These are phyloP conservation scores for Drosophila mettleri DNA, from an alignment of 2,888 invertebrate genomes.

Conservation along the genomic window DNA sequence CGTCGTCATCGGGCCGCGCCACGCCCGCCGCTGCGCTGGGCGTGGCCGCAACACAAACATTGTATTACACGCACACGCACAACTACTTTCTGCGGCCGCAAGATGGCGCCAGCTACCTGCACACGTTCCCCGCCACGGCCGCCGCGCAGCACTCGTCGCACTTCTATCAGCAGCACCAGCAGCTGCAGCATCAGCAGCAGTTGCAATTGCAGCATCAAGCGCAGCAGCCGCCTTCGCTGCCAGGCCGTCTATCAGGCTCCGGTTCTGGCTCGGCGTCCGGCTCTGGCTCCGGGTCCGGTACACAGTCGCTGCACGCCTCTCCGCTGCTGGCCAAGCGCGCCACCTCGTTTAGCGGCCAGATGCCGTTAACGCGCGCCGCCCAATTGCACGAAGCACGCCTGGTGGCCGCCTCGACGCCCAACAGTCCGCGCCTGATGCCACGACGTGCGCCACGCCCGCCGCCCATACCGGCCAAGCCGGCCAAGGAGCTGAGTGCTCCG, in stretches of 20 bases:
- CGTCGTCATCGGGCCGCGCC: constrained; percentile 72
- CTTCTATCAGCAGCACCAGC: constrained; percentile 57
- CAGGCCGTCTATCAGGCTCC: constrained; percentile 43
- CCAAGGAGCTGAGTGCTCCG: constrained; percentile 37
- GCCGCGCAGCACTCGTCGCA: constrained; percentile 71
- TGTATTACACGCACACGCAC: constrained; percentile 68
- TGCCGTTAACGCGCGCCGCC: constrained; percentile 70
- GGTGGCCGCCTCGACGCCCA: constrained; percentile 87
- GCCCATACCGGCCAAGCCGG: constrained; percentile 82
- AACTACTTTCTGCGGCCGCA: constrained; percentile 78
- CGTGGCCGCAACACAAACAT: constrained; percentile 60
- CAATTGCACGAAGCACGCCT: constrained; percentile 60
- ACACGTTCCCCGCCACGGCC: constrained; percentile 82
- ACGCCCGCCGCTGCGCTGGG: constrained; percentile 69
- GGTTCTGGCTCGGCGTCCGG: constrained; percentile 42
- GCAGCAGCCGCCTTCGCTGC: constrained; percentile 62
- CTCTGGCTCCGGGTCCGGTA: constrained; percentile 53
- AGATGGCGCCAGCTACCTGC: constrained; percentile 76
- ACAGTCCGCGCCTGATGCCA: constrained; percentile 90
- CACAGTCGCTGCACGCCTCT: constrained; percentile 81
- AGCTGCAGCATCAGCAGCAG: constrained; percentile 56
- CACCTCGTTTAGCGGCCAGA: constrained; percentile 83
- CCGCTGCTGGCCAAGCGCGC: constrained; percentile 83
- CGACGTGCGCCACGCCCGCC: constrained; percentile 86
- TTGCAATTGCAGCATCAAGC: constrained; percentile 56